phyloP scores from a whole-genome alignment of 2,888 invertebrate species.

The Calliphora vomitoria region DNA sequence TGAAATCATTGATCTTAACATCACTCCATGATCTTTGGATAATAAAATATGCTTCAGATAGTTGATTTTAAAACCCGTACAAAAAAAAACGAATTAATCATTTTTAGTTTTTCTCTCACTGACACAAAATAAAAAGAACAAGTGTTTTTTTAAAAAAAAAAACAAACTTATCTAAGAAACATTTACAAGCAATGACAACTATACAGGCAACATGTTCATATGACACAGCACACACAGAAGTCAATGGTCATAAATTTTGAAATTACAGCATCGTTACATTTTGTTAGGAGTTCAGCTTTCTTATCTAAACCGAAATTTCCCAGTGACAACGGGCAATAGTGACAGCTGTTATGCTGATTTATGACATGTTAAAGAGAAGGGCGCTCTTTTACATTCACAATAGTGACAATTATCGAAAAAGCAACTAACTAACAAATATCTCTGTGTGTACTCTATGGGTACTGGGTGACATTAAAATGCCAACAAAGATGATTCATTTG shows the following conservation, averaged over 20 bases:
- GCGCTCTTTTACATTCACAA: conserved; percentile 3
- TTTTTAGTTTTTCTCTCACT: neutral
- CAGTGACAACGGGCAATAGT: conserved; percentile 54
- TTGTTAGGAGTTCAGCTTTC: conserved; percentile 21
- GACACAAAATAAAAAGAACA: neutral
- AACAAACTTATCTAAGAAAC: conserved; percentile 35
- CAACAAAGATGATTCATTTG: conserved; percentile 63
- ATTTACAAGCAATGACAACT: conserved; percentile 30
- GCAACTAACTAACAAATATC: conserved; percentile 8
- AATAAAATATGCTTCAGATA: neutral
- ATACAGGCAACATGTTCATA: conserved; percentile 34
- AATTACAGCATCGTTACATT: conserved; percentile 61
- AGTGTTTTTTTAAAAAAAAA: conserved; percentile 51
- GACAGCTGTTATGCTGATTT: conserved; percentile 71
- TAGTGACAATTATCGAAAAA: conserved; percentile 48
- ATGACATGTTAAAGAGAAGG: conserved; percentile 39
- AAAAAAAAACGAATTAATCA: conserved; percentile 13
- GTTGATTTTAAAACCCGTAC: neutral
- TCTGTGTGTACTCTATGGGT: neutral
- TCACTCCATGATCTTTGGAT: too few species aligned
- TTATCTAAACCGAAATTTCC: conserved; percentile 48
- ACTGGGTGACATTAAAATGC: conserved; percentile 44
- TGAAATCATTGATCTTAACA: too few species aligned
- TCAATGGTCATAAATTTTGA: conserved; percentile 61
- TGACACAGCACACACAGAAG: conserved; percentile 47